Conservation (phyloP, 2,888 invertebrate genomes). For the Aleiodes leptofemur region DNA sequence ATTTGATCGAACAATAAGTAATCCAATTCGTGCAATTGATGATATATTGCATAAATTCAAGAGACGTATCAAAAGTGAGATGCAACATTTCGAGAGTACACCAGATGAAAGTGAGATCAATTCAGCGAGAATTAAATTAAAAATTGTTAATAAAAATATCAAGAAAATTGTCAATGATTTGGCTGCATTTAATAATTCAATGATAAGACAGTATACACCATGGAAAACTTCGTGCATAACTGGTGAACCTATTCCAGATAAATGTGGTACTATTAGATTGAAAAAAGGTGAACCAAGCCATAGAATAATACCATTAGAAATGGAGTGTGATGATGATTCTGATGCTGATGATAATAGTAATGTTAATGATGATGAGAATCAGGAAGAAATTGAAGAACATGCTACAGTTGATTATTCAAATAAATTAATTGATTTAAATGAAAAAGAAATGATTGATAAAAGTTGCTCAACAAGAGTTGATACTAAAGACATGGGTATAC, state of each 20-base stretch:
- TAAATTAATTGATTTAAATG: conserved; percentile 55
- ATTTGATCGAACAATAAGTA: conserved; percentile 57
- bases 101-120: conserved; percentile 45
- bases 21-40: conserved; percentile 64
- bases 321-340: conserved; percentile 69
- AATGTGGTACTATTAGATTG: conserved; percentile 1
- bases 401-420: conserved; percentile 48
- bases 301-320: conserved; percentile 59
- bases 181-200: conserved; percentile 64
- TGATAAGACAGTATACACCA: conserved; percentile 61
- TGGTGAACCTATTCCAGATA: conserved; percentile 1
- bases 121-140: conserved; percentile 55
- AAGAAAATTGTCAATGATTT: conserved; percentile 60
- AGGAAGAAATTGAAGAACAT: conserved; percentile 48
- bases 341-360: conserved; percentile 63
- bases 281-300: conserved; percentile 44
- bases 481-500: conserved; percentile 60
- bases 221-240: conserved; percentile 55
- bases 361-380: conserved; percentile 49
- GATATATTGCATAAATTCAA: conserved; percentile 58
- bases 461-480: conserved; percentile 53
- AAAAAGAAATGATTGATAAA: conserved; percentile 60
- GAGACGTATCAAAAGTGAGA: conserved; percentile 51
- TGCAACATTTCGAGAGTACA: conserved; percentile 33
- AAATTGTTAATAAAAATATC: conserved; percentile 58